Conservation (phyloP, 1,140 invertebrate genomes). For the Zaprionus gabonicus region DNA sequence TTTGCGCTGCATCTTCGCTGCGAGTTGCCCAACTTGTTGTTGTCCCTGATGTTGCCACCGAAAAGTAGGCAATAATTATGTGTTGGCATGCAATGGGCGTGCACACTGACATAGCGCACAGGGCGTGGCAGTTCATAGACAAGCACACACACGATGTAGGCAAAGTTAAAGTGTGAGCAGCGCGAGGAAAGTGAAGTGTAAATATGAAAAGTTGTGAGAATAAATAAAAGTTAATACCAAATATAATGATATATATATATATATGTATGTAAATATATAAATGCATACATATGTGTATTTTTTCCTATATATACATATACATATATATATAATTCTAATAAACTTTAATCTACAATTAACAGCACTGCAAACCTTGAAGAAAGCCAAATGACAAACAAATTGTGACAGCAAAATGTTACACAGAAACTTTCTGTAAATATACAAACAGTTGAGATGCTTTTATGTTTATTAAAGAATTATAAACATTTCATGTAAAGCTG, state of each 20-base stretch:
- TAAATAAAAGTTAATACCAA: neutral
- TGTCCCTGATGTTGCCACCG: slow-evolving; percentile 17
- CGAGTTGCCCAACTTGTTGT: neutral
- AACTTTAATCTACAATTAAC: neutral
- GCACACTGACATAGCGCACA: neutral
- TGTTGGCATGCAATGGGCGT: slow-evolving; percentile 38
- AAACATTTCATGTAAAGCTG: neutral
- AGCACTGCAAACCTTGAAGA: neutral
- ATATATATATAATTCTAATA: neutral
- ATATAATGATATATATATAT: neutral
- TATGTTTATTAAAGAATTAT: neutral
- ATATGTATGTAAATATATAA: neutral
- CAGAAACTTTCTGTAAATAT: neutral
- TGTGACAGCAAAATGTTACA: neutral
- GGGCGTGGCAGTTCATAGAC: too few relatives aligned
- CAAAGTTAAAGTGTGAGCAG: neutral
- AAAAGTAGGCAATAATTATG: slow-evolving; percentile 75
- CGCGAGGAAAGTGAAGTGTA: neutral
- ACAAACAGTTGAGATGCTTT: neutral
- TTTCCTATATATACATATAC: too few relatives aligned
- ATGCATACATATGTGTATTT: neutral
- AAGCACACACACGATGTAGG: too few relatives aligned
- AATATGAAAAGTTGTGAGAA: slow-evolving; percentile 1
- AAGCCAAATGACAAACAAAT: neutral
- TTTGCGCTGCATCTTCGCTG: slow-evolving; percentile 32